Evolutionary conservation across 2,888 invertebrate genomes (phyloP).

Genomic region (Schrankia costaestrigalis): DNA sequence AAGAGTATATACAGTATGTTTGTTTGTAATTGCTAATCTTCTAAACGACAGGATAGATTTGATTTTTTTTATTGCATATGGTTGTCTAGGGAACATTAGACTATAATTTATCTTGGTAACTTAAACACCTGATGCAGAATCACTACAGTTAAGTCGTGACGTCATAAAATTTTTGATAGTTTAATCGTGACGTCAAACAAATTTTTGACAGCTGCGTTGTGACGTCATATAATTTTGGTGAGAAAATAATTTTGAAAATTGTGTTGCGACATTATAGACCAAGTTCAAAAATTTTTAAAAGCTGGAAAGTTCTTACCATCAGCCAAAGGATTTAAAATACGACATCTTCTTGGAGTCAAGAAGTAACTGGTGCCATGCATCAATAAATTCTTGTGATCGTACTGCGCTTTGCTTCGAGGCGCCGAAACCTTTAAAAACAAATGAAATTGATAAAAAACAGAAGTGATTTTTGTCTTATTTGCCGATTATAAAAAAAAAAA

Average conservation of each 20-base stretch:
- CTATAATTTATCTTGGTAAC: too few relatives aligned
- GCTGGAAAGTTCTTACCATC: conserved; percentile 12
- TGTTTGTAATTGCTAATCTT: too few relatives aligned
- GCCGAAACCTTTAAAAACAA: conserved; percentile 6
- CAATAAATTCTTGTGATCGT: conserved; percentile 6
- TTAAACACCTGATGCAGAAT: too few relatives aligned
- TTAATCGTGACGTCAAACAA: not conserved
- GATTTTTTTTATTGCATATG: too few relatives aligned
- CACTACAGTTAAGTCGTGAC: too few relatives aligned
- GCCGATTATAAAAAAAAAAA: not conserved
- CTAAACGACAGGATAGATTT: too few relatives aligned
- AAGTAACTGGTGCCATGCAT: conserved; percentile 5
- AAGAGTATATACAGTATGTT: too few relatives aligned
- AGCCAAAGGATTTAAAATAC: conserved; percentile 6
- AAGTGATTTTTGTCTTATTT: not conserved
- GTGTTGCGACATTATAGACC: not conserved
- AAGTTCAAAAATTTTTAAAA: conserved; percentile 35
- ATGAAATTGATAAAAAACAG: not conserved
- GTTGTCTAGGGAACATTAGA: too few relatives aligned
- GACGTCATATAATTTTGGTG: not conserved
- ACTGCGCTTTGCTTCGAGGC: conserved; percentile 3
- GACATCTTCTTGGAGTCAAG: conserved; percentile 4
- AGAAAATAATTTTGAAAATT: not conserved
- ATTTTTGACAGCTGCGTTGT: not conserved
- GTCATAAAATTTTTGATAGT: too few relatives aligned